Evolutionary conservation across 2,888 invertebrate species (phyloP).

Genomic region (Caenorhabditis imperialis): DNA sequence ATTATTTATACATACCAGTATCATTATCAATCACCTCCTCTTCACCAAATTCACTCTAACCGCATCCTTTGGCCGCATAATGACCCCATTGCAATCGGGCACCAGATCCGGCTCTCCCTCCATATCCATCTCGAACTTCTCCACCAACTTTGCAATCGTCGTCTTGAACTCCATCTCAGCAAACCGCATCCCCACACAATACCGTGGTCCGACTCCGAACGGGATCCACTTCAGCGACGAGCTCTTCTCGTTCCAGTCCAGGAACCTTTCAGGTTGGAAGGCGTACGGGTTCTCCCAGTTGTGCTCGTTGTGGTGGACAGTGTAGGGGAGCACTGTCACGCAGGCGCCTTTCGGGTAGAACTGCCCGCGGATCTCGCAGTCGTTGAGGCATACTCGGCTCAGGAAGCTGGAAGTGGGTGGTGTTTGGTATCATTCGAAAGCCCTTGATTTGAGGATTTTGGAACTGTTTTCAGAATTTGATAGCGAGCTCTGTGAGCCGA

Average conservation of each 20-base stretch:
- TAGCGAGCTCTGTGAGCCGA: no score
- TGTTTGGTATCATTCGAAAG: no score
- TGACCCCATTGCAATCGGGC: slow-evolving; percentile 37
- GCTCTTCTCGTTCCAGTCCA: slow-evolving; percentile 47
- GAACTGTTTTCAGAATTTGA: no score
- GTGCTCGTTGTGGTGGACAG: slow-evolving; percentile 50
- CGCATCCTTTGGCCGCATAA: slow-evolving; percentile 45
- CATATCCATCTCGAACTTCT: slow-evolving; percentile 43
- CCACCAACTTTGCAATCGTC: slow-evolving; percentile 61
- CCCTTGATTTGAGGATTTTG: no score
- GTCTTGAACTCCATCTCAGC: slow-evolving; percentile 75
- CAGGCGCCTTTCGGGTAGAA: slow-evolving; percentile 56
- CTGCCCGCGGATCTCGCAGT: slow-evolving; percentile 58
- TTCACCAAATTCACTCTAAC: slow-evolving; percentile 8
- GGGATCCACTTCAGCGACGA: slow-evolving; percentile 69
- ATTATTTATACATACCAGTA: no score
- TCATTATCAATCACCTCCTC: not conserved
- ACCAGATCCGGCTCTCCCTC: slow-evolving; percentile 17
- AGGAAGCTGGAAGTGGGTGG: slow-evolving; percentile 69
- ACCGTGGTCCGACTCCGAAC: slow-evolving; percentile 73
- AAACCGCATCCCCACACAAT: slow-evolving; percentile 74
- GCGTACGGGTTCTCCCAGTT: slow-evolving; percentile 67
- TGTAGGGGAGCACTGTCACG: slow-evolving; percentile 48
- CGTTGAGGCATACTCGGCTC: slow-evolving; percentile 60
- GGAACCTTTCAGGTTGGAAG: slow-evolving; percentile 68